Evolutionary conservation across 2,113 vertebrate species (phyloP).

Genomic region (Bettongia penicillata): DNA sequence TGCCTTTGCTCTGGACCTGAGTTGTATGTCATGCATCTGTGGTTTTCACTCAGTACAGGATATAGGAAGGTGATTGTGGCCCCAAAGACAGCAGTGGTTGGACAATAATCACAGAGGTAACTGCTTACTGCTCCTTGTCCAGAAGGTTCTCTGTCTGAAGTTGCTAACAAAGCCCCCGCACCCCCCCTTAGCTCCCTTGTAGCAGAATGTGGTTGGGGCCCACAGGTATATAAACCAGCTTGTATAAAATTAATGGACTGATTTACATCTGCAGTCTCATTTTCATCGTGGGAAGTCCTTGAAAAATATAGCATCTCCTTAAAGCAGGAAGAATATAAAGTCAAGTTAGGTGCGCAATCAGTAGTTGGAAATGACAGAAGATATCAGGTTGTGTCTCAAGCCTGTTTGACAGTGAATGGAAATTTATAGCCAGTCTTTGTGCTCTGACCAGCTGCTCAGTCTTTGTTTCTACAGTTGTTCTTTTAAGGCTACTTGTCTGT

Average conservation of each 20-base stretch:
- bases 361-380: constrained; percentile 70
- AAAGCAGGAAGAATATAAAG: constrained; percentile 75
- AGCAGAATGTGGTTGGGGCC: constrained; percentile 74
- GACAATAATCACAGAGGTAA: constrained; percentile 15
- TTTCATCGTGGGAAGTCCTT: constrained; percentile 66
- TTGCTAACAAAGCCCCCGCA: constrained; percentile 70
- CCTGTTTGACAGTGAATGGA: constrained; percentile 65
- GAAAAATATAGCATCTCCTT: constrained; percentile 71
- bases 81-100: not conserved
- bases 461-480: not conserved
- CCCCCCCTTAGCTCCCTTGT: constrained; percentile 78
- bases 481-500: constrained; percentile 55
- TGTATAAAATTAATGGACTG: constrained; percentile 83
- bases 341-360: constrained; percentile 67
- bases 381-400: constrained; percentile 72
- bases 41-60: constrained; percentile 31
- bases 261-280: constrained; percentile 79
- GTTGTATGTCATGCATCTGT: not conserved
- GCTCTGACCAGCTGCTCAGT: constrained; percentile 60
- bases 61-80: constrained; percentile 29
- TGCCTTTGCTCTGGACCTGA: not conserved
- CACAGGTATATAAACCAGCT: constrained; percentile 79
- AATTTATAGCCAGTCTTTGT: constrained; percentile 71
- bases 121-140: not conserved
- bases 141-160: constrained; percentile 46